A percentile compares a stretch with the other conserved stretches of the same genome.
Evolutionary conservation across 2,797 vertebrate species (phyloP).

Genomic region (Tarsius wallacei): DNA sequence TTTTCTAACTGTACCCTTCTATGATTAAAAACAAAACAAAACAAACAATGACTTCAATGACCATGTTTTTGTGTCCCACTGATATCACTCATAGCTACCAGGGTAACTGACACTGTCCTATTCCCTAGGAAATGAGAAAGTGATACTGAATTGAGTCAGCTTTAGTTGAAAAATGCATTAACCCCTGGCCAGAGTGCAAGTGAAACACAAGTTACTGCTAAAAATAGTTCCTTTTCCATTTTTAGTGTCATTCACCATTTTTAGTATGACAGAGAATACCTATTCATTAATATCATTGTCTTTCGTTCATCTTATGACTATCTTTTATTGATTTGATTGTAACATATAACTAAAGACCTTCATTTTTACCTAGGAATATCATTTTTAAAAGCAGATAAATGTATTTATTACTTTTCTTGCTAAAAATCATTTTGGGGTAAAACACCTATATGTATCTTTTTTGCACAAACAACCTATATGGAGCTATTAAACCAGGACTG

Average conservation of each 20-base stretch:
- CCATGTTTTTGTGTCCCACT: neutral
- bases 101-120: neutral
- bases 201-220: conserved; percentile 12
- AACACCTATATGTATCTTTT: neutral
- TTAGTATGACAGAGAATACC: conserved; percentile 5
- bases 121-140: conserved; percentile 35
- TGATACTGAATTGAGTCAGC: neutral
- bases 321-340: conserved; percentile 16
- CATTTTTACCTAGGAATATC: neutral
- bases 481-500: conserved; percentile 64
- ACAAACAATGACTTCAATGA: neutral
- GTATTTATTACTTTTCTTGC: neutral
- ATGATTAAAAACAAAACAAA: neutral
- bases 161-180: neutral
- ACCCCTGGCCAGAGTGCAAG: neutral
- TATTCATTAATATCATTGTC: neutral
- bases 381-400: neutral
- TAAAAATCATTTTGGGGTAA: neutral
- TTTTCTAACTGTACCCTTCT: conserved; percentile 22
- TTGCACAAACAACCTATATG: neutral
- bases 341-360: conserved; percentile 20
- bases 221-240: neutral
- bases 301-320: neutral
- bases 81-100: neutral
- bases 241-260: neutral